A percentile compares a stretch with the other conserved stretches of the same genome.
Evolutionary conservation across 2,888 invertebrate genomes (phyloP).

Genomic region (Baronia brevicornis): DNA sequence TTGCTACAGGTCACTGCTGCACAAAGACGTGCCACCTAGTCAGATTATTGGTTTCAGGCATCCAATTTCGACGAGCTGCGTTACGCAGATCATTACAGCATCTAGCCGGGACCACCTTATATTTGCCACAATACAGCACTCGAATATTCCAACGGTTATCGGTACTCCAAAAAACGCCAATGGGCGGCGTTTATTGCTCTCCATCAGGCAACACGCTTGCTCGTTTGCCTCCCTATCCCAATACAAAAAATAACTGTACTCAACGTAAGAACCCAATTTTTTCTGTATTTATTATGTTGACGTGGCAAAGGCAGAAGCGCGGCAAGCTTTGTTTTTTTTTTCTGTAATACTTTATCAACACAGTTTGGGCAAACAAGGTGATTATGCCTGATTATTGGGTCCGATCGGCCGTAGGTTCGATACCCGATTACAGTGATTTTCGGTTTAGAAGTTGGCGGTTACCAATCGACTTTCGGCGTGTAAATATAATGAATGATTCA

Average conservation of each 20-base stretch:
- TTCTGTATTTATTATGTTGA: slow-evolving; percentile 1
- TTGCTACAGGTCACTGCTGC: too few species aligned
- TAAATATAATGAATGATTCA: slow-evolving; percentile 59
- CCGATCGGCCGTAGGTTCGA: slow-evolving; percentile 39
- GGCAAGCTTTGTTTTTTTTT: slow-evolving; percentile 18
- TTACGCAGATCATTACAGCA: too few species aligned
- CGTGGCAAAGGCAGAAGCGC: slow-evolving; percentile 4
- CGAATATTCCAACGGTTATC: too few species aligned
- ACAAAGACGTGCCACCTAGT: too few species aligned
- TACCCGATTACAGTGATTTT: slow-evolving; percentile 66
- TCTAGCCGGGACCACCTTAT: too few species aligned
- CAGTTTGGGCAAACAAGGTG: slow-evolving; percentile 48
- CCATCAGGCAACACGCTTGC: too few species aligned
- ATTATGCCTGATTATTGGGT: slow-evolving; percentile 65
- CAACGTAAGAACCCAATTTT: slow-evolving; percentile 5
- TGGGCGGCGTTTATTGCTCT: too few species aligned
- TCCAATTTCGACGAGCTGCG: too few species aligned
- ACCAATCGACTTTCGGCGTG: slow-evolving; percentile 45
- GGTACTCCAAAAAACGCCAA: too few species aligned
- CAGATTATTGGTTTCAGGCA: too few species aligned
- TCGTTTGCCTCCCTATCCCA: too few species aligned
- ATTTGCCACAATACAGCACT: too few species aligned
- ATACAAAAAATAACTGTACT: slow-evolving; percentile 22
- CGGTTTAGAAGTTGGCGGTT: slow-evolving; percentile 49
- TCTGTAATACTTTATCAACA: slow-evolving; percentile 29